phyloP scores from a whole-genome alignment of 2,113 vertebrate genomes.

The Turdus rufiventris region DNA sequence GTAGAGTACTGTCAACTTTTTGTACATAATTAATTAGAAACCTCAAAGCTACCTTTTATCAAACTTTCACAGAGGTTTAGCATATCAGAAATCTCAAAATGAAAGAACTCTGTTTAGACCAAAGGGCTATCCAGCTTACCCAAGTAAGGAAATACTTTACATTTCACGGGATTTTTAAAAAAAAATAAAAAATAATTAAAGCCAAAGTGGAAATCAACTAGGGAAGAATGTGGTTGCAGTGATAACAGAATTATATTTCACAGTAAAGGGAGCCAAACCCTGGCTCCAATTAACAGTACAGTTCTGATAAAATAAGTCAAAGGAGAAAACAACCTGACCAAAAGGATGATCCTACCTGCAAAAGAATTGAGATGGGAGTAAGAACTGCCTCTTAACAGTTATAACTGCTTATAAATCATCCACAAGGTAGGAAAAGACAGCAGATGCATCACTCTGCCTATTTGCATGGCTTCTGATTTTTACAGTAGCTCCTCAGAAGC shows the following conservation, averaged over 20 bases:
- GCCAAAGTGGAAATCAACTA: constrained; percentile 65
- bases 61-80: constrained; percentile 64
- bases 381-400: not conserved
- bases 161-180: constrained; percentile 46
- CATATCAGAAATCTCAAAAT: constrained; percentile 68
- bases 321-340: constrained; percentile 49
- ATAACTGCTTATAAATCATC: constrained; percentile 1
- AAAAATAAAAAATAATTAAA: constrained; percentile 55
- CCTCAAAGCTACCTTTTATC: constrained; percentile 70
- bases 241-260: constrained; percentile 76
- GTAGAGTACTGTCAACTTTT: constrained; percentile 65
- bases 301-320: constrained; percentile 60
- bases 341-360: constrained; percentile 35
- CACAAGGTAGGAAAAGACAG: not conserved
- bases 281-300: constrained; percentile 68
- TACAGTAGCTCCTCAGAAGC: not conserved
- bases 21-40: constrained; percentile 77
- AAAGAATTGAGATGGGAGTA: constrained; percentile 37
- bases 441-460: not conserved
- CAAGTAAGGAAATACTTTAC: constrained; percentile 63
- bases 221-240: constrained; percentile 69
- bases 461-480: not conserved
- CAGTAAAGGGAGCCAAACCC: constrained; percentile 58
- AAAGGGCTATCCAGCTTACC: constrained; percentile 50
- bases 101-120: constrained; percentile 64